A percentile compares a stretch with the other conserved stretches of the same genome.
phyloP scores from a whole-genome alignment of 2,888 invertebrate species.

The Ormyrus nitidulus region DNA sequence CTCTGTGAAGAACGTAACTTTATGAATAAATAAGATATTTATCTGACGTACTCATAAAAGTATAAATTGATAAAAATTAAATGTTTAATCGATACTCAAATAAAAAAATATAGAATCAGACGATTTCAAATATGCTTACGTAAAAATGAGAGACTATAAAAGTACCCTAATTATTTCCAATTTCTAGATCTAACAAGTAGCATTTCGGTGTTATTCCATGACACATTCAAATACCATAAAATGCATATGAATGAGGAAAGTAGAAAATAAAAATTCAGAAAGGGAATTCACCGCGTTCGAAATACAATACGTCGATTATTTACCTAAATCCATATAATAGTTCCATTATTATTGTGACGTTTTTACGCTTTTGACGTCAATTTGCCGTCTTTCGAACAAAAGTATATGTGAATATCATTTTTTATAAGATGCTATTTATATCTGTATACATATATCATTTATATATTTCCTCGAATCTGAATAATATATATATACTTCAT shows the following conservation, averaged over 20 bases:
- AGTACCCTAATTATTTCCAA: too few species aligned
- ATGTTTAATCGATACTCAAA: too few species aligned
- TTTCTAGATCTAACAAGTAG: neutral
- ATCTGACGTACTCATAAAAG: too few species aligned
- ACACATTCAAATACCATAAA: neutral
- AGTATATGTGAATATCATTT: neutral
- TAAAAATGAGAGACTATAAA: too few species aligned
- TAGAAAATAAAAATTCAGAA: conserved; percentile 10
- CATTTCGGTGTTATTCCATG: conserved; percentile 2
- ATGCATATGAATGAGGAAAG: conserved; percentile 13
- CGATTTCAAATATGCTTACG: too few species aligned
- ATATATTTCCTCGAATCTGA: neutral
- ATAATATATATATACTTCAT: conserved; percentile 8
- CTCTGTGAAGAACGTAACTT: too few species aligned
- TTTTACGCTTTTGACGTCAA: conserved; percentile 24
- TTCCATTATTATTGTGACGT: conserved; percentile 29
- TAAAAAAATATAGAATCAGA: too few species aligned
- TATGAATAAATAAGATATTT: too few species aligned
- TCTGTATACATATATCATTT: conserved; percentile 14
- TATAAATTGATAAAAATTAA: too few species aligned
- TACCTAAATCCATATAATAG: conserved; percentile 29
- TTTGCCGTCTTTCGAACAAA: neutral
- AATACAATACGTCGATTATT: conserved; percentile 24
- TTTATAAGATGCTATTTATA: conserved; percentile 8
- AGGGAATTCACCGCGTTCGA: conserved; percentile 7